Conservation (phyloP, 2,888 invertebrate species). For the Didymodactylos carnosus region DNA sequence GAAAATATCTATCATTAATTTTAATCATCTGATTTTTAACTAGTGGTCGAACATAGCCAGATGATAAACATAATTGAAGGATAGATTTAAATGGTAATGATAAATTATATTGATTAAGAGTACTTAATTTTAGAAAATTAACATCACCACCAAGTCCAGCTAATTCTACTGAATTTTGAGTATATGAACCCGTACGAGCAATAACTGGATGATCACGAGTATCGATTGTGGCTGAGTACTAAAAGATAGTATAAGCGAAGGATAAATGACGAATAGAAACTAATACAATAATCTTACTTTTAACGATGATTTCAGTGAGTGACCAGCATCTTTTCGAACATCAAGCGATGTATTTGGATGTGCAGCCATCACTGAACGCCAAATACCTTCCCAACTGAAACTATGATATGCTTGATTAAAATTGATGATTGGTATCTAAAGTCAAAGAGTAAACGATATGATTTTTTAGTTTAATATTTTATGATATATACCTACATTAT, state of each 20-base stretch:
- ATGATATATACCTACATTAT: constrained; percentile 39
- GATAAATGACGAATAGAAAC: constrained; percentile 16
- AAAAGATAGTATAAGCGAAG: constrained; percentile 33
- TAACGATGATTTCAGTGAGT: constrained; percentile 61
- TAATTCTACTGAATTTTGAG: constrained; percentile 49
- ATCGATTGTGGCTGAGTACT: constrained; percentile 58
- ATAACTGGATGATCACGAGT: constrained; percentile 58
- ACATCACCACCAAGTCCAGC: constrained; percentile 76
- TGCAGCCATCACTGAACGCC: constrained; percentile 52
- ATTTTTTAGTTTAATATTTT: background rate
- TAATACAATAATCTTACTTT: constrained; percentile 21
- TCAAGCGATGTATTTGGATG: constrained; percentile 58
- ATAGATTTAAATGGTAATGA: background rate
- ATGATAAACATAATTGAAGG: constrained; percentile 46
- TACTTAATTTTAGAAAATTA: constrained; percentile 50
- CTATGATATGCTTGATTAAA: constrained; percentile 42
- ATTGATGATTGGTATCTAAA: background rate
- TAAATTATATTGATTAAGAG: background rate
- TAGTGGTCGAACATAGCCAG: constrained; percentile 43
- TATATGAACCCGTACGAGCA: constrained; percentile 50
- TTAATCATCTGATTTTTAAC: background rate
- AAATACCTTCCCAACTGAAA: constrained; percentile 65
- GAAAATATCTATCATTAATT: constrained; percentile 50
- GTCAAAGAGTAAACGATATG: background rate
- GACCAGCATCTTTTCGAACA: constrained; percentile 69